A percentile compares a stretch with the other conserved stretches of the same genome.
These are phyloP conservation scores for Agapornis roseicollis DNA, from an alignment of 2,113 vertebrate genomes.

Conservation along the genomic window DNA sequence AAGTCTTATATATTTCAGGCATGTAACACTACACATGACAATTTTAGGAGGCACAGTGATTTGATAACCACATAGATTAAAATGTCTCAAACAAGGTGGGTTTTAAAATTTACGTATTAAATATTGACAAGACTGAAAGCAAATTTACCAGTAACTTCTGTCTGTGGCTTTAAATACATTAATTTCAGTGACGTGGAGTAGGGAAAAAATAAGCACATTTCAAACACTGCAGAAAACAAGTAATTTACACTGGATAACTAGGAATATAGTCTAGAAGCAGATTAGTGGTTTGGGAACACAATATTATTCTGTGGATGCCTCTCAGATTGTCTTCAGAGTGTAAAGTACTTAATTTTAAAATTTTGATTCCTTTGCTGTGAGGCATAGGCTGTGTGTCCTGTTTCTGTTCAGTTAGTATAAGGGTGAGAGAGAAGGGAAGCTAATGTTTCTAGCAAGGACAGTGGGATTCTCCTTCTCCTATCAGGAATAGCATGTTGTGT, in stretches of 20 bases:
- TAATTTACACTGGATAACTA: not conserved
- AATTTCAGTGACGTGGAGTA: not conserved
- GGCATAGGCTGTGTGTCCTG: not conserved
- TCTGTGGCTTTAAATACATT: not conserved
- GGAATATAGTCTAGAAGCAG: not conserved
- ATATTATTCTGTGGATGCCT: not conserved
- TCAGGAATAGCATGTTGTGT: not conserved
- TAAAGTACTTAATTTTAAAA: not conserved
- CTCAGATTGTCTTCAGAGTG: not conserved
- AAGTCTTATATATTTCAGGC: not conserved
- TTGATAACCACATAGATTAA: not conserved
- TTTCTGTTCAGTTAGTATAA: not conserved
- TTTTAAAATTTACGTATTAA: not conserved
- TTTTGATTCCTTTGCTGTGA: not conserved
- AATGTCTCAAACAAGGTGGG: not conserved
- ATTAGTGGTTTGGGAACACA: not conserved
- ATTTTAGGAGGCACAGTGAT: not conserved
- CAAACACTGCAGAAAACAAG: not conserved
- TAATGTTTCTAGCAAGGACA: not conserved
- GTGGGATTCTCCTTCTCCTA: not conserved
- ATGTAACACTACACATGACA: not conserved
- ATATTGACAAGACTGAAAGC: not conserved
- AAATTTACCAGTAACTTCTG: not conserved
- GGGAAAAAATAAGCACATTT: not conserved
- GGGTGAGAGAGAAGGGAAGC: not conserved